Evolutionary conservation across 2,888 invertebrate species (phyloP).

Genomic region (Drosophila hawaiiensis): DNA sequence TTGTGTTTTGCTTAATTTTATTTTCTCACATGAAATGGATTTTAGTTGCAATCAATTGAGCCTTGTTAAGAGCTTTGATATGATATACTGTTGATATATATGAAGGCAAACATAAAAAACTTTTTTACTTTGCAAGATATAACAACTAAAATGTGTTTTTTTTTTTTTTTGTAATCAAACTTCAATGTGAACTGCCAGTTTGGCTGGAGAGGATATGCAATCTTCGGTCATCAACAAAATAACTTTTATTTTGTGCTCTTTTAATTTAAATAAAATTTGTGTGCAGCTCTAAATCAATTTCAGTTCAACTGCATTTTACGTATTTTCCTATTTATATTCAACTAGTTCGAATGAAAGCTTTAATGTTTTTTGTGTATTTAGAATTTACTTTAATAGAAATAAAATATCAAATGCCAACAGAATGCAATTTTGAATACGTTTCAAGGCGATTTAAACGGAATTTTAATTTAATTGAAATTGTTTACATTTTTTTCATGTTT

Average conservation of each 20-base stretch:
- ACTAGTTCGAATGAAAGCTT: background rate
- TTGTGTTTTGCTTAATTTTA: constrained; percentile 1
- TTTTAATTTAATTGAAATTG: background rate
- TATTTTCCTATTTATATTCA: background rate
- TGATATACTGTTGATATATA: background rate
- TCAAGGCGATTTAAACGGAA: background rate
- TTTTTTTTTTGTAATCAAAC: background rate
- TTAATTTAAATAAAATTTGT: background rate
- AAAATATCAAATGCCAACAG: background rate
- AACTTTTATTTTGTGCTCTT: background rate
- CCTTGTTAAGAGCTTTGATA: too few relatives aligned
- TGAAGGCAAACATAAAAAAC: background rate
- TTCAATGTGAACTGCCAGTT: background rate
- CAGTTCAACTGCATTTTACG: background rate
- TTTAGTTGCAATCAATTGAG: background rate
- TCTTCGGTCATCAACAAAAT: background rate
- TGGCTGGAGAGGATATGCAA: background rate
- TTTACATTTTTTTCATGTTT: background rate
- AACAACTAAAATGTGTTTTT: too few relatives aligned
- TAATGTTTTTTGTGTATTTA: background rate
- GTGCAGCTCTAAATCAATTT: background rate
- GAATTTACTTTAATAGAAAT: background rate
- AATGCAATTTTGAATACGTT: background rate
- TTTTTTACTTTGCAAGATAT: too few relatives aligned
- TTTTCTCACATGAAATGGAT: background rate